phyloP scores from a whole-genome alignment of 2,797 vertebrate species.

The Oophaga sylvatica region DNA sequence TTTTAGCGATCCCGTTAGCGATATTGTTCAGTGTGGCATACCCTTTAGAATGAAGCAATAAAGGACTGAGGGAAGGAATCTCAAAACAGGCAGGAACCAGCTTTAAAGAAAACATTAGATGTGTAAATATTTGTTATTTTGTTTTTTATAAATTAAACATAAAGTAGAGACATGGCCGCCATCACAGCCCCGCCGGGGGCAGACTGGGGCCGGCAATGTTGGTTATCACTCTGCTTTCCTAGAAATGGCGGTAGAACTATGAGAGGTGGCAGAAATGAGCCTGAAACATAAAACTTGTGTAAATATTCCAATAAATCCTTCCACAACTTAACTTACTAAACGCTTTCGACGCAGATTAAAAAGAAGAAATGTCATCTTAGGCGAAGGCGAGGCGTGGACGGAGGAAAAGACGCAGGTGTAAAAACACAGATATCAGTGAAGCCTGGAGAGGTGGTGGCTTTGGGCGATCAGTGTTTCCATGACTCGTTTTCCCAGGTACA shows the following conservation, averaged over 20 bases:
- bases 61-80: too few relatives aligned
- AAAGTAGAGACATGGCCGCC: too few relatives aligned
- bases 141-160: too few relatives aligned
- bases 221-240: not conserved
- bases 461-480: not conserved
- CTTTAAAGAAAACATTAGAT: too few relatives aligned
- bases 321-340: slow-evolving; percentile 22
- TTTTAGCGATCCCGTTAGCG: too few relatives aligned
- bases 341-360: slow-evolving; percentile 29
- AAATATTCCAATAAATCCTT: slow-evolving; percentile 11
- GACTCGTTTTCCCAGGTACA: not conserved
- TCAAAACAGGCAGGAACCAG: too few relatives aligned
- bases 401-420: slow-evolving; percentile 31
- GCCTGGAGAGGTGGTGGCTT: not conserved
- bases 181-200: too few relatives aligned
- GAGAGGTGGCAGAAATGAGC: not conserved
- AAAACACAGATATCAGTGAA: slow-evolving; percentile 25
- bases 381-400: not conserved
- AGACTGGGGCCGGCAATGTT: not conserved
- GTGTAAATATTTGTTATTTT: too few relatives aligned
- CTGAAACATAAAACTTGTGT: not conserved
- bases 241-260: not conserved
- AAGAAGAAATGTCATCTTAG: not conserved
- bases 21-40: too few relatives aligned
- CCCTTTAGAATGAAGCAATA: too few relatives aligned